Evolutionary conservation across 2,113 vertebrate species (phyloP).

Genomic region (Equus przewalskii): DNA sequence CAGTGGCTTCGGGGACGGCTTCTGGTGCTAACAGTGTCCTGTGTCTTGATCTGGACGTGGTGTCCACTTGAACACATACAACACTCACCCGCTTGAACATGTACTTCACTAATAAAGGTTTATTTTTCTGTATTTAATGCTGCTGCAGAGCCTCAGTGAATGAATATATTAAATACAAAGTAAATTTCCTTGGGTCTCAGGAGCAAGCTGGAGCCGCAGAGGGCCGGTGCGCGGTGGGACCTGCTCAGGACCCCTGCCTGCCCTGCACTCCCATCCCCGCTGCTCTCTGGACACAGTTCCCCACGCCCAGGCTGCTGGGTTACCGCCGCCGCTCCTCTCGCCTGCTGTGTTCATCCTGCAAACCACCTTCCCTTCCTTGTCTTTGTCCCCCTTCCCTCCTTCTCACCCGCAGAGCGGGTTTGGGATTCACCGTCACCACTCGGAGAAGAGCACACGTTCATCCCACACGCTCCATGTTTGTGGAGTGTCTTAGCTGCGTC

Average conservation of each 20-base stretch:
- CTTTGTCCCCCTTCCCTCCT: no score
- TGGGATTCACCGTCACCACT: not conserved
- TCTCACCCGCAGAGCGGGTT: rapidly evolving
- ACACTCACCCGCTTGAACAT: rapidly evolving
- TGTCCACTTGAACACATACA: not conserved
- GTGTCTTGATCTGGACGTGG: rapidly evolving
- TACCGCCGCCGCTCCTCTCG: not conserved
- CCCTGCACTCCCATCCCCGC: no score
- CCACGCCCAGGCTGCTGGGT: no score
- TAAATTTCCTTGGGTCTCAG: not conserved
- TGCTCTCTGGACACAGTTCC: not conserved
- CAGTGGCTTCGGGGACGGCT: rapidly evolving
- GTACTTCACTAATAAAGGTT: not conserved
- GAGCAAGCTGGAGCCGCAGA: not conserved
- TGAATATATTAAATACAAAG: rapidly evolving
- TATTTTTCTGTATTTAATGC: no score
- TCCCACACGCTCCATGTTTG: not conserved
- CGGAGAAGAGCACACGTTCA: not conserved
- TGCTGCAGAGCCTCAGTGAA: not conserved
- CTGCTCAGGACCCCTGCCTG: no score
- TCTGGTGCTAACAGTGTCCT: rapidly evolving
- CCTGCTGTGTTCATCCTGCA: not conserved
- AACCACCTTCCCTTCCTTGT: not conserved
- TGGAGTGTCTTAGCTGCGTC: not conserved
- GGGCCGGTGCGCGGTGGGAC: rapidly evolving